Evolutionary conservation across 2,797 vertebrate species (phyloP).

Genomic region (Carapus acus): DNA sequence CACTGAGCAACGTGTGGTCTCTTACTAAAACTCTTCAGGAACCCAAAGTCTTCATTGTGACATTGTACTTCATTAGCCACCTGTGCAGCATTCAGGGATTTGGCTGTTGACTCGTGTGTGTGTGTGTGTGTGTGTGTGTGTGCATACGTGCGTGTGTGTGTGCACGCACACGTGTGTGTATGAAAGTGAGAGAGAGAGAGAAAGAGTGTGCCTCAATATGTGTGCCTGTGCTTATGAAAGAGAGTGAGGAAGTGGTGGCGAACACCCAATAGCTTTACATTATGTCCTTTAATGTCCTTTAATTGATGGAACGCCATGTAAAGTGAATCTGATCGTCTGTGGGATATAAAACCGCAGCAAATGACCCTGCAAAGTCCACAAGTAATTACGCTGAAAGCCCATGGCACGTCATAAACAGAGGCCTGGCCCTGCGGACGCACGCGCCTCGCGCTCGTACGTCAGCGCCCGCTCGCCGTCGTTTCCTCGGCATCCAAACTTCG

Average conservation of each 20-base stretch:
- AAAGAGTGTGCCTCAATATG: too few relatives aligned
- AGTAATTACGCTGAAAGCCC: constrained; percentile 46
- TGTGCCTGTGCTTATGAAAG: too few relatives aligned
- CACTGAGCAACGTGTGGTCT: neutral
- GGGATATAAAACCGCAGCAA: constrained; percentile 28
- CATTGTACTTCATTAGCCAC: neutral
- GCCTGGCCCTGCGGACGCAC: neutral
- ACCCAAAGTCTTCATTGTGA: constrained; percentile 1
- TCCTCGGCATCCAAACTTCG: constrained; percentile 21
- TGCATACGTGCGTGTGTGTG: too few relatives aligned
- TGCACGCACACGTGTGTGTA: too few relatives aligned
- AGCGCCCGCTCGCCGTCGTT: neutral
- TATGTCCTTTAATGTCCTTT: constrained; percentile 25
- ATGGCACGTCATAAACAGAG: neutral
- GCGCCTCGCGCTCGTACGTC: neutral
- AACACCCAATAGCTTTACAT: constrained; percentile 6
- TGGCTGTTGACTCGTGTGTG: neutral
- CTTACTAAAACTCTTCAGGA: constrained; percentile 5
- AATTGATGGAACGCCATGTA: constrained; percentile 28
- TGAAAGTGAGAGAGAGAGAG: too few relatives aligned
- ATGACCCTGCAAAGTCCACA: constrained; percentile 30
- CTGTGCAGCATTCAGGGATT: constrained; percentile 1
- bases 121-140: constrained; percentile 16
- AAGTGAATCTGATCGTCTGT: constrained; percentile 25
- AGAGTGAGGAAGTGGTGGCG: too few relatives aligned